These are phyloP conservation scores for Egretta garzetta DNA, from an alignment of 2,113 vertebrate genomes.

Conservation along the genomic window DNA sequence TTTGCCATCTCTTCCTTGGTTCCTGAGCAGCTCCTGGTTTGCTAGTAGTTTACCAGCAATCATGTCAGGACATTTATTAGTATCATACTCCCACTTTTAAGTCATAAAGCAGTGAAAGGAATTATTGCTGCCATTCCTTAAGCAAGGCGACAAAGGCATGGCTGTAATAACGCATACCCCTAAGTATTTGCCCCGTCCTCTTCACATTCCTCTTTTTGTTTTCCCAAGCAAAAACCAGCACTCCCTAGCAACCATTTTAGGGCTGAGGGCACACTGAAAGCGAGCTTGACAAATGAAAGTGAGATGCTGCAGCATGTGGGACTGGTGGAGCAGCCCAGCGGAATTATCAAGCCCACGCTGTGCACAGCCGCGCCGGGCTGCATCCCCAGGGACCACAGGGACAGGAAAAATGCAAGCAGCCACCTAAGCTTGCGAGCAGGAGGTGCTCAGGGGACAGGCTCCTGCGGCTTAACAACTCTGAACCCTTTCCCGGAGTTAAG, in stretches of 20 bases:
- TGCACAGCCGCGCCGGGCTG: neutral
- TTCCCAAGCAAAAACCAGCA: neutral
- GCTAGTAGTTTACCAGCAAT: neutral
- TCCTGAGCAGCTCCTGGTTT: neutral
- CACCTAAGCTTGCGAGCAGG: neutral
- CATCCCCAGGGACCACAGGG: neutral
- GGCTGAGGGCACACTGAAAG: neutral
- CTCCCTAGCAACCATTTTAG: conserved; percentile 34
- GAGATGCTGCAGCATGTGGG: neutral
- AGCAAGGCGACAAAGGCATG: neutral
- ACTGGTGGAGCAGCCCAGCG: neutral
- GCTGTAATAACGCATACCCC: neutral
- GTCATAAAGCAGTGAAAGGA: neutral
- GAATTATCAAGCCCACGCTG: neutral
- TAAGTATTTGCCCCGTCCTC: neutral
- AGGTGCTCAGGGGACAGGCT: neutral
- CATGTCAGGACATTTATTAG: neutral
- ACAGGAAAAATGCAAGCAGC: neutral
- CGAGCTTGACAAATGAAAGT: neutral
- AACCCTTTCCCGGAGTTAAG: neutral
- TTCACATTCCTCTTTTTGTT: conserved; percentile 22
- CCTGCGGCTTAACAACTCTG: neutral
- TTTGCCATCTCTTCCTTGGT: neutral
- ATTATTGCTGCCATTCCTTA: neutral
- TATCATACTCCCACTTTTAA: neutral